Conservation (phyloP, 2,113 vertebrate species). For the Myrmecobius fasciatus region DNA sequence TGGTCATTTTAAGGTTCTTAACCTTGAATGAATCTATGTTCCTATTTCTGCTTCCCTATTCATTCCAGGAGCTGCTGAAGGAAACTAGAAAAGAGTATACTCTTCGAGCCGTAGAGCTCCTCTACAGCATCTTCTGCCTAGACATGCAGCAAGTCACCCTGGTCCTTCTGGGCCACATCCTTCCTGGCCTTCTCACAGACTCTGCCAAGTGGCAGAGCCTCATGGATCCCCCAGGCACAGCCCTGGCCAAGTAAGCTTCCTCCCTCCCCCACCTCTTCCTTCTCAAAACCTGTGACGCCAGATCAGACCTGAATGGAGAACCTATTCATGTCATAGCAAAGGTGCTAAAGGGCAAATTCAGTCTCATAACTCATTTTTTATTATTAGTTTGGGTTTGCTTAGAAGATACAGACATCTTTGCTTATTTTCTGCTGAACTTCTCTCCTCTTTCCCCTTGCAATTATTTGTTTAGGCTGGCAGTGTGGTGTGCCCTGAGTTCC, state of each 20-base stretch:
- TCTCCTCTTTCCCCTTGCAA: conserved; percentile 29
- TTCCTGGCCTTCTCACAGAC: conserved; percentile 95
- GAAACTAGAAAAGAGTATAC: conserved; percentile 96
- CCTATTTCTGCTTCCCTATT: rapidly evolving
- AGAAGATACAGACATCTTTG: neutral
- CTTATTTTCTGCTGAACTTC: neutral
- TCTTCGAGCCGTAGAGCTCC: conserved; percentile 92
- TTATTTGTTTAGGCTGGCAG: conserved; percentile 87
- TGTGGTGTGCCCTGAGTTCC: conserved; percentile 98
- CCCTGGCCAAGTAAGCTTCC: conserved; percentile 93
- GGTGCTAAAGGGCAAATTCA: neutral
- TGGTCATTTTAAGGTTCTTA: no score
- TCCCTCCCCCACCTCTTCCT: neutral
- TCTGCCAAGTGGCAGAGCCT: conserved; percentile 96
- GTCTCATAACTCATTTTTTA: neutral
- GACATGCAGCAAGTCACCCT: conserved; percentile 96
- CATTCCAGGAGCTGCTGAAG: conserved; percentile 92
- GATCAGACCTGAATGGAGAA: neutral
- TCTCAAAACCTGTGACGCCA: neutral
- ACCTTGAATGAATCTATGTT: neutral
- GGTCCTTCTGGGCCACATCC: conserved; percentile 94
- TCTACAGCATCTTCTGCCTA: conserved; percentile 97
- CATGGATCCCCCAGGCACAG: conserved; percentile 94
- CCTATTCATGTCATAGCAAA: neutral
- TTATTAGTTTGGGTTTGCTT: neutral